These are phyloP conservation scores for Ailurus styani DNA, from an alignment of 2,113 vertebrate species.

Conservation along the genomic window DNA sequence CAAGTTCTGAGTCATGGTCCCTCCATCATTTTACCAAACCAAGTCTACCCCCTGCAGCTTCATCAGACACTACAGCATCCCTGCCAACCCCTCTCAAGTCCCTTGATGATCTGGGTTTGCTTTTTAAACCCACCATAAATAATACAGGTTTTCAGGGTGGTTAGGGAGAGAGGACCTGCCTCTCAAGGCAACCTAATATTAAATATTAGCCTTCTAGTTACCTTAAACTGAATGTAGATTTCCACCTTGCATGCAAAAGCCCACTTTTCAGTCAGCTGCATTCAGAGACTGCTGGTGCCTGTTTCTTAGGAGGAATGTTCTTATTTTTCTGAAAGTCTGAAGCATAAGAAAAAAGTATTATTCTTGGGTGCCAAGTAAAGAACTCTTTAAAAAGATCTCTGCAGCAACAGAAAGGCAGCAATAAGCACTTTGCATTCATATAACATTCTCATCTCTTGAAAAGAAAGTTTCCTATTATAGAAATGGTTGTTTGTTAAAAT, in stretches of 20 bases:
- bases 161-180: neutral
- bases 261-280: neutral
- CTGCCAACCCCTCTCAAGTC: neutral
- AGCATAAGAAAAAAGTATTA: neutral
- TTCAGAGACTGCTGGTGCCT: neutral
- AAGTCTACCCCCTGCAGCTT: neutral
- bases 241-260: neutral
- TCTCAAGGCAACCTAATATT: neutral
- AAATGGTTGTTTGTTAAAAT: neutral
- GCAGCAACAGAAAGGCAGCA: neutral
- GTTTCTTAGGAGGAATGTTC: neutral
- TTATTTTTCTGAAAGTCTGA: conserved; percentile 40
- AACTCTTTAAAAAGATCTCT: neutral
- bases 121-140: neutral
- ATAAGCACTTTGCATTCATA: neutral
- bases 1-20: neutral
- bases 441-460: neutral
- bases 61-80: neutral
- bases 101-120: neutral
- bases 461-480: neutral
- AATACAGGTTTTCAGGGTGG: neutral
- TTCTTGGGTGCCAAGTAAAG: neutral
- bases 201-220: conserved; percentile 3
- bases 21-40: neutral
- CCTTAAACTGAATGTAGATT: neutral